Conservation (phyloP, 2,797 vertebrate species). For the Cetoscarus ocellatus region DNA sequence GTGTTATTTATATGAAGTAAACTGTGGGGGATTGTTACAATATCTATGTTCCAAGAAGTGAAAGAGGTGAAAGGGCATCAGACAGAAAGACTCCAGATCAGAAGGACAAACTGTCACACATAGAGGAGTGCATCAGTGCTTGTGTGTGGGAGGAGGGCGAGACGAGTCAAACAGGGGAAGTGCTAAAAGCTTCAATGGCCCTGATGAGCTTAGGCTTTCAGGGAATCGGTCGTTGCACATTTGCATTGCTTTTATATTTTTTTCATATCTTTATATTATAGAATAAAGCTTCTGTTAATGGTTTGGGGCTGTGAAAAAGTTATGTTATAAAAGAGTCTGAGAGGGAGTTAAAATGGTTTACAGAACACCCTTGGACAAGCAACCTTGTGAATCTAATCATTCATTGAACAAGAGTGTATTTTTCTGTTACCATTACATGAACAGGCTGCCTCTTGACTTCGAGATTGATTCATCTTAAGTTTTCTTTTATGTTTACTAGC, state of each 20-base stretch:
- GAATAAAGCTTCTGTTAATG: conserved; percentile 15
- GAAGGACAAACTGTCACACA: not conserved
- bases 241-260: not conserved
- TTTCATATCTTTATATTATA: not conserved
- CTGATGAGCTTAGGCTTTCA: conserved; percentile 29
- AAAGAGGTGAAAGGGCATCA: conserved; percentile 28
- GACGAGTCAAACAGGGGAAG: conserved; percentile 9
- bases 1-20: not conserved
- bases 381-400: conserved; percentile 12
- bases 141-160: conserved; percentile 21
- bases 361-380: not conserved
- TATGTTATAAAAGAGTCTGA: conserved; percentile 26
- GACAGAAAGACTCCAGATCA: conserved; percentile 49
- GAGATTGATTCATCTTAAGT: not conserved
- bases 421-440: conserved; percentile 1
- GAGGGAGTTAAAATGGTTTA: not conserved
- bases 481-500: not conserved
- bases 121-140: not conserved
- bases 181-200: conserved; percentile 46
- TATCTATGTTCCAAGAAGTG: conserved; percentile 20
- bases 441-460: not conserved
- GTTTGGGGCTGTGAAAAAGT: conserved; percentile 17
- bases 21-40: conserved; percentile 7
- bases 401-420: not conserved
- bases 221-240: conserved; percentile 14